phyloP scores from a whole-genome alignment of 2,797 vertebrate species.

The Chloroceryle inda region DNA sequence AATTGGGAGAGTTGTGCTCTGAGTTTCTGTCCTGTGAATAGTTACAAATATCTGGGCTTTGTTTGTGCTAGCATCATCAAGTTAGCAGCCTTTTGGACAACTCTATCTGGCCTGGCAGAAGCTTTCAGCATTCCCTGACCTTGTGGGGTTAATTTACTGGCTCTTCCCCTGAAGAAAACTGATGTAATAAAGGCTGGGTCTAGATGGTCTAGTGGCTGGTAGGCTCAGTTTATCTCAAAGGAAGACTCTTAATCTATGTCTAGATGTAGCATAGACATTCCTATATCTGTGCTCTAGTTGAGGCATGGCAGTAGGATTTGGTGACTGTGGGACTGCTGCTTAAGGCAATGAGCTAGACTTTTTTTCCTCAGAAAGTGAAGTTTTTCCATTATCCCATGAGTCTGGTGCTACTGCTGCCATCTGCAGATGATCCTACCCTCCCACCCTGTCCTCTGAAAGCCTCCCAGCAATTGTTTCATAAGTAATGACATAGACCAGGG shows the following conservation, averaged over 20 bases:
- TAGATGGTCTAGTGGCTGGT: background rate
- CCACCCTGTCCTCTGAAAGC: background rate
- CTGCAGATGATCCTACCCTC: background rate
- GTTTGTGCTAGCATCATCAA: background rate
- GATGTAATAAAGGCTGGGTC: background rate
- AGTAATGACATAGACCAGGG: background rate
- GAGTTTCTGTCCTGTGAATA: background rate
- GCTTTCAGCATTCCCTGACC: background rate
- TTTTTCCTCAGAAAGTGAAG: background rate
- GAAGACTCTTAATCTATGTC: background rate
- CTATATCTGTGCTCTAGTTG: accelerated
- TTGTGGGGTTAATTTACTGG: background rate
- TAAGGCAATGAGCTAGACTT: background rate
- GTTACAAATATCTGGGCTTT: conserved; percentile 4
- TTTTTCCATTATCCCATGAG: background rate
- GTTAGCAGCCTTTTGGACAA: background rate
- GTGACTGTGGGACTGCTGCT: background rate
- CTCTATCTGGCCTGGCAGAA: background rate
- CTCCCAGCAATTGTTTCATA: background rate
- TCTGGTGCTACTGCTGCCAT: background rate
- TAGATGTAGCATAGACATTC: accelerated
- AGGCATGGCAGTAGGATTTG: background rate
- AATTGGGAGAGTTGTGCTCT: background rate
- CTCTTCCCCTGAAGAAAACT: background rate
- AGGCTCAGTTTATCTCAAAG: background rate